Evolutionary conservation across 1,140 invertebrate genomes (phyloP), one percentile per base, ranked within the genome.

Genomic region (Hypothenemus hampei): DNA sequence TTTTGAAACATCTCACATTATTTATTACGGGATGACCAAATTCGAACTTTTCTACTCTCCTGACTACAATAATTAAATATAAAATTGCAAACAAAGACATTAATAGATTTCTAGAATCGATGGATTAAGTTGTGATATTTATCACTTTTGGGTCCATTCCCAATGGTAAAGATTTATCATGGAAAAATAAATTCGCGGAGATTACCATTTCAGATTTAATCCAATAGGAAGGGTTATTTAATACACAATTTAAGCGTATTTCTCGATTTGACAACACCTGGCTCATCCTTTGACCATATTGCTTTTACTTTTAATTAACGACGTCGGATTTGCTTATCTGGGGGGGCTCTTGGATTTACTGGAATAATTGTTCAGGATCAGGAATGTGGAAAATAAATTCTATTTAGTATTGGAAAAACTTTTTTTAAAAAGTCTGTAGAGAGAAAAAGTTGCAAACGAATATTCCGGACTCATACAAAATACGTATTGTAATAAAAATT

Each of bases 61-160:
- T n/a, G n/a, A n/a, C n/a, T n/a, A n/a, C n/a, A n/a, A n/a, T n/a
- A n/a, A n/a, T n/a, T n/a, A n/a, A n/a, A n/a, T n/a, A n/a, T n/a
- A n/a, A n/a, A n/a, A n/a, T n/a, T n/a, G n/a, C n/a, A n/a, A n/a
- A n/a, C n/a, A n/a, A n/a, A n/a, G n/a, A n/a, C n/a, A n/a, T n/a
- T n/a, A n/a, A n/a, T n/a, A n/a, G 49, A 24, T 52, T 50, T 52
- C 26, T 18, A 52, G 44, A 43, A 52, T 52, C 44, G 49, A 52
- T 52, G 49, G 39, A 52, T 52, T 52, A 52, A 52, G 44, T 52
- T 52, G 43, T 52, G 44, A 52, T 52, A 52, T 52, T 52, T 52
- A 52, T 52, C 40, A 52, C 48, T 51, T 51, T 51, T 41, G 29
- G 48, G 48, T 51, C 36, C 11, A 36, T 36, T 37, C 37, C 48